Evolutionary conservation across 2,888 invertebrate genomes (phyloP).

Genomic region (Eilema caniola): DNA sequence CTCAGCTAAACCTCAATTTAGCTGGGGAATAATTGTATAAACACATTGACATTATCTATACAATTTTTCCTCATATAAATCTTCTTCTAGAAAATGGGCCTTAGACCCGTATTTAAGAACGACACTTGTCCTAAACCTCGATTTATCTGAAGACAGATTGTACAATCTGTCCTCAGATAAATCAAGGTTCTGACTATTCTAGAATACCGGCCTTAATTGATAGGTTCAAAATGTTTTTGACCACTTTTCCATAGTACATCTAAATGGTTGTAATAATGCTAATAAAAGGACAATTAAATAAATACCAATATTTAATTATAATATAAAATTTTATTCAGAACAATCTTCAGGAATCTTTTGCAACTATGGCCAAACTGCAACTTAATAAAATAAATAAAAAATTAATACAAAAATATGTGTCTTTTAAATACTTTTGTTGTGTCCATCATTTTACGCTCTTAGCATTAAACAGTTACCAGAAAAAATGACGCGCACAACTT

Average conservation of each 20-base stretch:
- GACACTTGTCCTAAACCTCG: too few species aligned
- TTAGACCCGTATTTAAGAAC: too few species aligned
- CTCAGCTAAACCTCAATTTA: too few species aligned
- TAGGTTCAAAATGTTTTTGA: not conserved
- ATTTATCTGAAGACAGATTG: too few species aligned
- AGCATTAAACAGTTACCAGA: conserved; percentile 36
- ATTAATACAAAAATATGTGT: conserved; percentile 82
- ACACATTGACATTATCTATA: too few species aligned
- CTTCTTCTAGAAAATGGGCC: too few species aligned
- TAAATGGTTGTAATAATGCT: not conserved
- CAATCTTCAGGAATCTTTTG: conserved; percentile 65
- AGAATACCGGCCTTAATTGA: too few species aligned
- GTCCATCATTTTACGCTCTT: conserved; percentile 38
- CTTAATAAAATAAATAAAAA: conserved; percentile 68
- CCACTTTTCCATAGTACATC: not conserved
- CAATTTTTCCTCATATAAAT: too few species aligned
- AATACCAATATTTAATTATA: conserved; percentile 55
- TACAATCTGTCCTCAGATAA: too few species aligned
- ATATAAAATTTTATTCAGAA: conserved; percentile 79
- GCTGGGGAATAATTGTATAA: too few species aligned
- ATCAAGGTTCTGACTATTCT: too few species aligned
- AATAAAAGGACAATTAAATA: not conserved
- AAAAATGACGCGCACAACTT: conserved; percentile 48
- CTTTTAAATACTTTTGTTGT: conserved; percentile 66
- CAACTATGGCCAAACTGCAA: conserved; percentile 65